A percentile compares a stretch with the other conserved stretches of the same genome.
These are phyloP conservation scores for Stictocephala bisonia DNA, from an alignment of 2,888 invertebrate genomes.

Conservation along the genomic window DNA sequence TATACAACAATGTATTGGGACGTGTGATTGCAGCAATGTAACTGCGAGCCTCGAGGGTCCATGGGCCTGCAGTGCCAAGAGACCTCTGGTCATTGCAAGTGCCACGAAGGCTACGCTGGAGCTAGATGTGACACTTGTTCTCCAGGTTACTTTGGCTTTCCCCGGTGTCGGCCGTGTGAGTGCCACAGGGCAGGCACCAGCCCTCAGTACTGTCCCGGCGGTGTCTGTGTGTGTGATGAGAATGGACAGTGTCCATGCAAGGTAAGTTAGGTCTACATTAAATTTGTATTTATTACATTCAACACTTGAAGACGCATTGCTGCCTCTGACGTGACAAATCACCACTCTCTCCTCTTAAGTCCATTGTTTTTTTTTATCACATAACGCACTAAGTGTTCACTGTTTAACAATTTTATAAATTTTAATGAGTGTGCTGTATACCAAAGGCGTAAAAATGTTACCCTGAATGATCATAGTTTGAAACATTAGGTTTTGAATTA, in stretches of 20 bases:
- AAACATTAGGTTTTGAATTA: no score
- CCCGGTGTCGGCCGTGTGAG: constrained; percentile 72
- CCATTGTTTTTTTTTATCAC: no score
- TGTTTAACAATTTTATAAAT: no score
- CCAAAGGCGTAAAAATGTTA: no score
- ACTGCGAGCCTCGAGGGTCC: constrained; percentile 79
- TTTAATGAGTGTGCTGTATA: no score
- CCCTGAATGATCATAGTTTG: no score
- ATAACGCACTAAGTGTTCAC: no score
- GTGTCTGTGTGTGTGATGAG: constrained; percentile 77
- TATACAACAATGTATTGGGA: no score
- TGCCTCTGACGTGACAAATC: no score
- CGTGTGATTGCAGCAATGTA: constrained; percentile 68
- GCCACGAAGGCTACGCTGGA: constrained; percentile 80
- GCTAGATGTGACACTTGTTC: constrained; percentile 85
- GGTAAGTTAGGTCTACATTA: constrained; percentile 67
- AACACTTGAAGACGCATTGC: no score
- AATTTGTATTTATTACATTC: no score
- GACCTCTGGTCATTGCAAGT: constrained; percentile 78
- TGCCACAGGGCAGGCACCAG: constrained; percentile 78
- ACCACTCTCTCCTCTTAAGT: no score
- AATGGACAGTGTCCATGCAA: constrained; percentile 91
- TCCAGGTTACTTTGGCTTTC: constrained; percentile 88
- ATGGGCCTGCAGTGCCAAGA: constrained; percentile 75
- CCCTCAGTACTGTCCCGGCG: constrained; percentile 70